Conservation (phyloP, 2,113 vertebrate genomes). For the Pungitius pungitius region DNA sequence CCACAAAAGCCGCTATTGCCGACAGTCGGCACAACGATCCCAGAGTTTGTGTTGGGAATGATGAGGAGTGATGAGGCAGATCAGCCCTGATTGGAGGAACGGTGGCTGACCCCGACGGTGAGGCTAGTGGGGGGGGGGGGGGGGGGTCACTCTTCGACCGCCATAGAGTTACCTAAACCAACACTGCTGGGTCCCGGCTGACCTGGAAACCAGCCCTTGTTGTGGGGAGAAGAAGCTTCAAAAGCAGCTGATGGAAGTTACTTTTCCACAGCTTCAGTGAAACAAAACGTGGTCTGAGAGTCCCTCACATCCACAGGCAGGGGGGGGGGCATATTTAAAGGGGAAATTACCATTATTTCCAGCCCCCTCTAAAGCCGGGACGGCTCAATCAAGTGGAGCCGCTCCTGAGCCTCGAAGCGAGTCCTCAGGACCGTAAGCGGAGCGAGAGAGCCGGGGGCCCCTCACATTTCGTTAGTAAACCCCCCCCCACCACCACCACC, state of each 20-base stretch:
- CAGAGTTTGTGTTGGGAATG: conserved; percentile 66
- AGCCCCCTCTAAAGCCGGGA: conserved; percentile 69
- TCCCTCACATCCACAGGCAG: conserved; percentile 34
- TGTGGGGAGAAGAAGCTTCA: conserved; percentile 53
- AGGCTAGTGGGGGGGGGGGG: conserved; percentile 47
- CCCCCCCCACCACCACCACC: conserved; percentile 58
- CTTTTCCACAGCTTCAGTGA: not conserved
- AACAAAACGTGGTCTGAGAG: conserved; percentile 26
- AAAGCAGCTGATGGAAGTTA: too few relatives aligned
- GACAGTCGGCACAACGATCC: conserved; percentile 70
- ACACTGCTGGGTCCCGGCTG: conserved; percentile 70
- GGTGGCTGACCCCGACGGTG: conserved; percentile 65
- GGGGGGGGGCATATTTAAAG: conserved; percentile 12
- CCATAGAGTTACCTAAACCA: conserved; percentile 74
- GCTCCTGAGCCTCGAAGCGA: conserved; percentile 71
- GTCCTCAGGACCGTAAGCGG: conserved; percentile 68
- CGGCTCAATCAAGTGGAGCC: conserved; percentile 70
- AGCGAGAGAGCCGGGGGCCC: conserved; percentile 45
- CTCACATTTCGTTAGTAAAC: conserved; percentile 78
- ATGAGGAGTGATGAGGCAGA: conserved; percentile 70
- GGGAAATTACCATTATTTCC: conserved; percentile 76
- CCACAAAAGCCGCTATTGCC: conserved; percentile 76
- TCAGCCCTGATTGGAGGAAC: conserved; percentile 75
- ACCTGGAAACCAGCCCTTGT: conserved; percentile 72
- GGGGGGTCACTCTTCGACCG: conserved; percentile 68